Conservation (phyloP, 2,113 vertebrate species). For the Bombycilla garrulus region DNA sequence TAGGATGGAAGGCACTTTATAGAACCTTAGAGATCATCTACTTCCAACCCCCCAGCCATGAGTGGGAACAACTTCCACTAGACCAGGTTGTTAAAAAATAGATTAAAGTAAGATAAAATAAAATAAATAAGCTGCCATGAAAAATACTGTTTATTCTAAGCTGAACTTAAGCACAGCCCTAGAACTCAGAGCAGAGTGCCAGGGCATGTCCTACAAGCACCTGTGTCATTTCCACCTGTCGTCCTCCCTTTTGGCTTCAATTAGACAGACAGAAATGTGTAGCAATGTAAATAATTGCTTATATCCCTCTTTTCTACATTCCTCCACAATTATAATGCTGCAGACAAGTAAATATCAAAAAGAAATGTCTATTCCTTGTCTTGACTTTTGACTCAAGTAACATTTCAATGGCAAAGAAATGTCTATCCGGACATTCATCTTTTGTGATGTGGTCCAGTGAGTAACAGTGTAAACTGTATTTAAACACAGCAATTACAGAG, state of each 20-base stretch:
- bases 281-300: background rate
- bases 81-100: background rate
- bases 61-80: background rate
- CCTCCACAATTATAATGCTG: background rate
- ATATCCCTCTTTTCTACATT: background rate
- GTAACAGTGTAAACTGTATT: background rate
- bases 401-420: background rate
- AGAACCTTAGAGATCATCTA: background rate
- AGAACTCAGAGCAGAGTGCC: background rate
- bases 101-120: background rate
- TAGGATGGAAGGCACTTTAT: background rate
- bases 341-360: background rate
- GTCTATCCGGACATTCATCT: background rate
- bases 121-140: background rate
- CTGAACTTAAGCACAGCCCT: background rate
- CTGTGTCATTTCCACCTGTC: background rate
- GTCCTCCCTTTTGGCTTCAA: background rate
- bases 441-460: background rate
- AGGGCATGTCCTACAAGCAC: background rate
- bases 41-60: background rate
- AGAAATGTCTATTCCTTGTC: background rate
- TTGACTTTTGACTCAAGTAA: background rate
- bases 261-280: background rate
- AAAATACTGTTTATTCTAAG: background rate
- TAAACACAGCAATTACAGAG: background rate